Percentiles rank a stretch among this genome's conserved stretches.
These are phyloP conservation scores for Anomalospiza imberbis DNA, from an alignment of 2,797 vertebrate genomes.

Conservation along the genomic window DNA sequence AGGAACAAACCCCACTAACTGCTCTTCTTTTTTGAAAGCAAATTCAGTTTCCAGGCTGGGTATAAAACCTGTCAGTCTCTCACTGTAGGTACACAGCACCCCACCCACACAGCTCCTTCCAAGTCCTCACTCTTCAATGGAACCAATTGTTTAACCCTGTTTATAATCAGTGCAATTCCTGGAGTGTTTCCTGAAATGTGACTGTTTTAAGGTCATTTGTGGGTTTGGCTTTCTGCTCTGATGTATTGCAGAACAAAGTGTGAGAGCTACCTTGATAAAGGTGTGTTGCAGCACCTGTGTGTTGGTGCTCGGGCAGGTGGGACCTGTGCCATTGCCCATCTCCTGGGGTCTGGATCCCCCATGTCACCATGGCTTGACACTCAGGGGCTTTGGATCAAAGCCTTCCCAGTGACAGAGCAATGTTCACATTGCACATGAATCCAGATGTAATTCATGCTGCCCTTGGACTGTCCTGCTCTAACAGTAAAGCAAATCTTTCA, in stretches of 20 bases:
- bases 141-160: background rate
- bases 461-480: background rate
- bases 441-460: background rate
- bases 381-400: background rate
- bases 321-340: too few relatives aligned
- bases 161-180: background rate
- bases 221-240: background rate
- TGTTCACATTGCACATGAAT: background rate
- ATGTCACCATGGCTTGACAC: background rate
- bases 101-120: background rate
- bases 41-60: background rate
- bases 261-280: background rate
- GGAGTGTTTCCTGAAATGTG: background rate
- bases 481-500: background rate
- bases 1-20: background rate
- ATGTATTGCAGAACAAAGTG: background rate
- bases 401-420: background rate
- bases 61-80: background rate
- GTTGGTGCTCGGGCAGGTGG: rapidly evolving
- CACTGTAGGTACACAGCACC: background rate
- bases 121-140: background rate
- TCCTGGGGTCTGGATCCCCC: background rate
- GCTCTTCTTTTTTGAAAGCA: background rate
- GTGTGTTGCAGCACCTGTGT: background rate
- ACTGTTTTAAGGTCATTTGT: background rate